Conservation (phyloP, 1,140 invertebrate genomes). For the Stenopsyche tienmushanensis region DNA sequence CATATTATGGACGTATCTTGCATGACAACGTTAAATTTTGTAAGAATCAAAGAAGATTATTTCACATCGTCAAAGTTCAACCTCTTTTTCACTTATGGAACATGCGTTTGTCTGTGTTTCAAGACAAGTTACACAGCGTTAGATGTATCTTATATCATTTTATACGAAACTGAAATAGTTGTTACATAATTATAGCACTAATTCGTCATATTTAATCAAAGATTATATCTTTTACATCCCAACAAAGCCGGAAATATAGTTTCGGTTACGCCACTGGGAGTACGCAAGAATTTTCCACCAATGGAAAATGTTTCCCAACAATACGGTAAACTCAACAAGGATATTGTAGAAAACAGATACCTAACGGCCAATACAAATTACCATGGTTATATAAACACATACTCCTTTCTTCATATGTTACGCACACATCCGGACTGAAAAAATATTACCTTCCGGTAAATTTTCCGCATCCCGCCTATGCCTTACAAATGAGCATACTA, state of each 20-base stretch:
- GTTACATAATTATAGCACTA: too few species aligned
- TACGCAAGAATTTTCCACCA: constrained; percentile 23
- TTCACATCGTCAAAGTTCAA: too few species aligned
- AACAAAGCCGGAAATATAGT: constrained; percentile 6
- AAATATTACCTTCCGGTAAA: too few species aligned
- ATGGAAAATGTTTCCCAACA: constrained; percentile 23
- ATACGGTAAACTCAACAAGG: constrained; percentile 28
- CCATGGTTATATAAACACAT: not conserved
- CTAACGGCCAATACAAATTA: constrained; percentile 24
- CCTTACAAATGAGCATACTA: not conserved
- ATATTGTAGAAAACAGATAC: constrained; percentile 26
- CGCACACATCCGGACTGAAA: not conserved
- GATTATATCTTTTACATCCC: constrained; percentile 4
- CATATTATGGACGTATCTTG: too few species aligned
- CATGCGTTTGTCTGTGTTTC: too few species aligned
- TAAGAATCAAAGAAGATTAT: too few species aligned
- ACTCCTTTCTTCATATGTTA: not conserved
- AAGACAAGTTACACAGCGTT: too few species aligned
- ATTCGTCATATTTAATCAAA: not conserved
- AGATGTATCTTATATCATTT: too few species aligned
- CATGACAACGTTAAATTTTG: too few species aligned
- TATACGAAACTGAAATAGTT: too few species aligned
- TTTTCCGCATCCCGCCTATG: not conserved
- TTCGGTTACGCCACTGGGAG: constrained; percentile 1
- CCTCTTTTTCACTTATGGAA: too few species aligned